Base-by-base conservation (phyloP, 2,797 vertebrate genomes). In the Chelon auratus region DNA sequence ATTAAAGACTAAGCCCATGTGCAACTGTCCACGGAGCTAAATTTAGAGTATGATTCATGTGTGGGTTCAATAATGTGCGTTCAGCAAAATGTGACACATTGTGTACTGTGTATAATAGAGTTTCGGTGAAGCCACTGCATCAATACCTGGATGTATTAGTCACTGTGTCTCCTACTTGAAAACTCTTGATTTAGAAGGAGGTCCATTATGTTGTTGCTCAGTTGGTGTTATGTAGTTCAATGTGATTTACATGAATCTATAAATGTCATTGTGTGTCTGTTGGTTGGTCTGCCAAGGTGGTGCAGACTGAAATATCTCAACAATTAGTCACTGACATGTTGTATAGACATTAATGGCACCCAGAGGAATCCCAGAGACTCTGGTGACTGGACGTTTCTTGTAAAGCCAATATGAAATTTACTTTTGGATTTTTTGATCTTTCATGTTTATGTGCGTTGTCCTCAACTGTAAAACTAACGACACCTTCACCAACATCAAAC, bases 101-200 rank as follows among this genome's bases (percentile, higher is more conserved):
- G 62, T 81, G 56, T 62, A 61, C 14, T 62, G 56, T 51, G 40
- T 81, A 39, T 64, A 33, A 37, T 6, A 20, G 45, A 87, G 84
- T 89, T 90, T 91, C 62, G 56, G 50, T 86, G 22, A 72, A 60
- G 81, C 81, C 50, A 68, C 55, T 57, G 57, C 33, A 42, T 82
- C 36, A 80, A 11, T 77, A 39, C 52, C 15, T 24, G 18, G 12
- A 47, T 36, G 45, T 36, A 77, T 82, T 15, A 60, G 80, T 82
- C 62, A 72, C 17, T 43, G 5, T 61, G 48, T 33, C 71, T 56
- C 12, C 3, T 43, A 15, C 26, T 78, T 61, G 15, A 47, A 56
- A 58, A 37, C 11, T 3, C 7, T 17, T 47, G 10, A 40, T 33
- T 14, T 57, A 8, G 0, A 56, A 37, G 11, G 17, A 1, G 1